A percentile compares a stretch with the other conserved stretches of the same genome.
Conservation (phyloP, 2,113 vertebrate genomes). For the Austrofundulus limnaeus region DNA sequence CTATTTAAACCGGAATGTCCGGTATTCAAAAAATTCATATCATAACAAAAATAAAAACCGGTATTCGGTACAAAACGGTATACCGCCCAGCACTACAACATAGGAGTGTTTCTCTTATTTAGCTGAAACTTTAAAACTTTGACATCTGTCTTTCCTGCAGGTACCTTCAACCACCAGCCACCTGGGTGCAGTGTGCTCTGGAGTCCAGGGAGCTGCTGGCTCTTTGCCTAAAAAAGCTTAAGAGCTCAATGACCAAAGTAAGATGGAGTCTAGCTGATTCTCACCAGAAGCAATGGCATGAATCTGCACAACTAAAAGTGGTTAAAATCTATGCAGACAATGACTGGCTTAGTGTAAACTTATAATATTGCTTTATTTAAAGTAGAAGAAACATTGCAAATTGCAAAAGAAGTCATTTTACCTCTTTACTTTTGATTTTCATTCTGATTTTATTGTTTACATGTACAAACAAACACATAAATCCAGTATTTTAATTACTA, state of each 20-base stretch:
- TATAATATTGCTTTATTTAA: neutral
- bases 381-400: neutral
- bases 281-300: neutral
- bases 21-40: no score
- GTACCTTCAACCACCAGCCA: constrained; percentile 92
- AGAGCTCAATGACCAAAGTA: constrained; percentile 82
- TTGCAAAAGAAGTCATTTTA: no score
- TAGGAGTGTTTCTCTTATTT: neutral
- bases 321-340: neutral
- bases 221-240: constrained; percentile 95
- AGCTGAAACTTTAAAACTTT: no score
- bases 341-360: neutral
- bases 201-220: constrained; percentile 96
- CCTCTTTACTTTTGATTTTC: no score
- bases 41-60: no score
- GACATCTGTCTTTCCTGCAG: constrained; percentile 61
- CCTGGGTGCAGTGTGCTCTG: constrained; percentile 91
- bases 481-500: no score
- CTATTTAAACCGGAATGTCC: no score
- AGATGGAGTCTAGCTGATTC: constrained; percentile 8
- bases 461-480: no score
- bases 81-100: neutral
- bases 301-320: neutral
- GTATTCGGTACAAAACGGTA: no score
- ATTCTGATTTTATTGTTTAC: no score